Percentiles rank a stretch among this genome's conserved stretches.
phyloP scores from a whole-genome alignment of 2,888 invertebrate genomes.

The Xestia sexstrigata region DNA sequence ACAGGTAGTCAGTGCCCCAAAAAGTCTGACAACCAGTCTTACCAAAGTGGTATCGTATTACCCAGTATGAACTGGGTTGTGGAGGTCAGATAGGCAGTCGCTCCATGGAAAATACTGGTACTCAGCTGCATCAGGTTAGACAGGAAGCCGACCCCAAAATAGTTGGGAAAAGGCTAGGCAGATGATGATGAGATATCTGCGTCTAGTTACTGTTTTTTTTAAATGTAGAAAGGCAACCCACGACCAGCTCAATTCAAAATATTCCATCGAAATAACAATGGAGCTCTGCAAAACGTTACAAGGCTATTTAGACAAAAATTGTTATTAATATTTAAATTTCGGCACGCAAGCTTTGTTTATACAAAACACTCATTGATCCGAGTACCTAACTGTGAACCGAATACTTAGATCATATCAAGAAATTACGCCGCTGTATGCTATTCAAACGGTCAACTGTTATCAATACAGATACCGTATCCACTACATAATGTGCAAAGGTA shows the following conservation, averaged over 20 bases:
- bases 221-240: neutral
- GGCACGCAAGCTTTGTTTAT: neutral
- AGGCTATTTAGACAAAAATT: neutral
- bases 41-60: no score
- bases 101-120: no score
- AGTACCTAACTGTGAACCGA: slow-evolving; percentile 18
- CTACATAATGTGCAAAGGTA: slow-evolving; percentile 60
- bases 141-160: no score
- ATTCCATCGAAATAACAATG: neutral
- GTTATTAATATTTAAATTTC: neutral
- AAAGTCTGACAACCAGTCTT: no score
- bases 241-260: neutral
- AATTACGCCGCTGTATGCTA: slow-evolving; percentile 31
- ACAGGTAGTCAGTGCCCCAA: no score
- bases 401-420: slow-evolving; percentile 38
- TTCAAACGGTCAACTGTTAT: slow-evolving; percentile 77
- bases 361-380: slow-evolving; percentile 18
- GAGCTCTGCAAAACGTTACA: neutral
- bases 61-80: no score
- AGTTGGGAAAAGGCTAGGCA: no score
- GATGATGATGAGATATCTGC: neutral
- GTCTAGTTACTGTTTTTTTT: neutral
- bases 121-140: no score
- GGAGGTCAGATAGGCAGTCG: no score
- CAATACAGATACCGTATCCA: slow-evolving; percentile 71